A percentile compares a stretch with the other conserved stretches of the same genome.
Evolutionary conservation across 2,113 vertebrate genomes (phyloP).

Genomic region (Callipepla squamata): DNA sequence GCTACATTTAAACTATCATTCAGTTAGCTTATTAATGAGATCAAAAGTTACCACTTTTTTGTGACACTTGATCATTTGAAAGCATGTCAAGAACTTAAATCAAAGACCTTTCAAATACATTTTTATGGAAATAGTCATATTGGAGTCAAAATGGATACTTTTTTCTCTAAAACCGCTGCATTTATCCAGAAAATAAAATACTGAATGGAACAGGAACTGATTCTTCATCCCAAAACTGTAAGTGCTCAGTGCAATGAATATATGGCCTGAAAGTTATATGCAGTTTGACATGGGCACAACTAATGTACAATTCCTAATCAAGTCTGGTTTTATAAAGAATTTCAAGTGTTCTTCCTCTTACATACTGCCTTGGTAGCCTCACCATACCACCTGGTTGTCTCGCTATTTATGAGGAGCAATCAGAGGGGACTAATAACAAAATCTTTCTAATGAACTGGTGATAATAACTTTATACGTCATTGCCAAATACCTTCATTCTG

Average conservation of each 20-base stretch:
- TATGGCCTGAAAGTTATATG: background rate
- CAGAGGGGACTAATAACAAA: background rate
- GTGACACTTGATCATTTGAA: slow-evolving; percentile 60
- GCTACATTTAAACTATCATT: slow-evolving; percentile 35
- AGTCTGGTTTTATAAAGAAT: background rate
- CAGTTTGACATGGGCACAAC: background rate
- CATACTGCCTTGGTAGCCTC: background rate
- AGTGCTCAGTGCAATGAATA: background rate
- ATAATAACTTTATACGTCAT: background rate
- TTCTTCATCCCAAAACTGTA: background rate
- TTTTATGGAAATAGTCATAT: slow-evolving; percentile 26
- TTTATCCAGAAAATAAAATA: slow-evolving; percentile 38
- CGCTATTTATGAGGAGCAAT: background rate
- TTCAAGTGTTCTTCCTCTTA: background rate
- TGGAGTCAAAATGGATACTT: slow-evolving; percentile 4
- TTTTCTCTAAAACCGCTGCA: background rate
- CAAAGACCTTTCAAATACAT: slow-evolving; percentile 50
- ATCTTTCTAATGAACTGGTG: background rate
- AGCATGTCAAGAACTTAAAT: slow-evolving; percentile 38
- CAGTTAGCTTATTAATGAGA: slow-evolving; percentile 59
- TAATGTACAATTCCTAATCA: background rate
- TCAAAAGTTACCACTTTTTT: slow-evolving; percentile 50
- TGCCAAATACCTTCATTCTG: background rate
- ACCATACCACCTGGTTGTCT: background rate
- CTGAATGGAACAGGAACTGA: background rate